These are phyloP conservation scores for Babylonia areolata DNA, from an alignment of 1,140 invertebrate genomes.

Conservation along the genomic window DNA sequence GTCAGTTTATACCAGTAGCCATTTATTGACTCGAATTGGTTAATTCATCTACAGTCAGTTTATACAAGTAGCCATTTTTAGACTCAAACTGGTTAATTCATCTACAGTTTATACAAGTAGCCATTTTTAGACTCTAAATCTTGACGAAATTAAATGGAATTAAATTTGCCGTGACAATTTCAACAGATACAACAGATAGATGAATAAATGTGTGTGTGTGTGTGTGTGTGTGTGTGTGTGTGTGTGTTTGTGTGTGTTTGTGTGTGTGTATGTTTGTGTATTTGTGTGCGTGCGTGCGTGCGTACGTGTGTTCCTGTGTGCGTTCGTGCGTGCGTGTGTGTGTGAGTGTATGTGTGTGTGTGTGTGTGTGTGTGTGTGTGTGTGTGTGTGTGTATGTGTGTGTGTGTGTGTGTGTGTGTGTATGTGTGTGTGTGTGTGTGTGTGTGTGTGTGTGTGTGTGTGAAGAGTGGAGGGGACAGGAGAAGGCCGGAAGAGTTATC, in stretches of 20 bases:
- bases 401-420: not conserved
- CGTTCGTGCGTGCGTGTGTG: not conserved
- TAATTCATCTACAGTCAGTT: too few relatives aligned
- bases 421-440: constrained; percentile 3
- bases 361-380: constrained; percentile 5
- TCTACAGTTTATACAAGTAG: too few relatives aligned
- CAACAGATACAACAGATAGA: too few relatives aligned
- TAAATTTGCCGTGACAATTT: too few relatives aligned
- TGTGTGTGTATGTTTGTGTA: not conserved
- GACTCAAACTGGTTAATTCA: too few relatives aligned
- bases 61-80: too few relatives aligned
- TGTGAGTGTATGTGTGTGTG: not conserved
- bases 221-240: constrained; percentile 27
- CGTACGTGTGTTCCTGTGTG: not conserved
- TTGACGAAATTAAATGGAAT: too few relatives aligned
- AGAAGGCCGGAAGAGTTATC: too few relatives aligned
- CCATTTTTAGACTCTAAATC: too few relatives aligned
- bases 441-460: constrained; percentile 10
- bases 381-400: not conserved
- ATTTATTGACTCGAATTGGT: too few relatives aligned
- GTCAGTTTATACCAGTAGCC: too few relatives aligned
- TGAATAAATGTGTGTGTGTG: not conserved
- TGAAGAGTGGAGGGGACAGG: too few relatives aligned
- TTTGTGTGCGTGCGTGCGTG: not conserved
- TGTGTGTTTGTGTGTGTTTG: constrained; percentile 16